These are phyloP conservation scores for Ammodytes dubius DNA, from an alignment of 2,113 vertebrate species.

Conservation along the genomic window DNA sequence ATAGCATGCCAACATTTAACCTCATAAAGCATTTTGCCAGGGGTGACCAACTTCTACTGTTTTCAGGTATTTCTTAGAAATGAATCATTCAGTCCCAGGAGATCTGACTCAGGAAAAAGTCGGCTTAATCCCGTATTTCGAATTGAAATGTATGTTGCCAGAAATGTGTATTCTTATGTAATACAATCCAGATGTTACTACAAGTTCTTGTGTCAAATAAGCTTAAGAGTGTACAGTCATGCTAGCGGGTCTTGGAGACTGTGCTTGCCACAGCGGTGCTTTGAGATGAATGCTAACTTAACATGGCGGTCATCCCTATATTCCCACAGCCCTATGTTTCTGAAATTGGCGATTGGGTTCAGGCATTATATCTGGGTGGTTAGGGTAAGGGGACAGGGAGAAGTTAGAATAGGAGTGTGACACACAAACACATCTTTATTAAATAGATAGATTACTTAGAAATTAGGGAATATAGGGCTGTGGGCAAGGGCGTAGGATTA, in stretches of 20 bases:
- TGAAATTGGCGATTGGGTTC: too few species aligned
- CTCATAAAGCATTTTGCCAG: constrained; percentile 24
- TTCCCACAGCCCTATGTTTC: too few species aligned
- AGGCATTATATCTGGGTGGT: too few species aligned
- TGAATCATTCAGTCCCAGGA: constrained; percentile 17
- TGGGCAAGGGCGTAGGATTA: too few species aligned
- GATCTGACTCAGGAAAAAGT: constrained; percentile 25
- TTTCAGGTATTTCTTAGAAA: constrained; percentile 22
- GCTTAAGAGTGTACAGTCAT: neutral
- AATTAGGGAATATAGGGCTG: too few species aligned
- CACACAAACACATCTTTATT: too few species aligned
- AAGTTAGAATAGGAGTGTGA: too few species aligned
- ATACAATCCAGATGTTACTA: constrained; percentile 44
- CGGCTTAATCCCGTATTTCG: neutral
- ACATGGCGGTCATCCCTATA: too few species aligned
- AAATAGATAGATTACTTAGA: too few species aligned
- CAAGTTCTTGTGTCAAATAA: constrained; percentile 11
- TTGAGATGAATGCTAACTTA: constrained; percentile 8
- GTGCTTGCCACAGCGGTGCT: neutral
- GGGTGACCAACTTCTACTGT: constrained; percentile 5
- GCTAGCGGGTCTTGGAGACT: neutral
- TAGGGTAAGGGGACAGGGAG: too few species aligned
- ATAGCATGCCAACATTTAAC: constrained; percentile 33
- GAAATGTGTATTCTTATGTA: constrained; percentile 22
- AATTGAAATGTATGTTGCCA: constrained; percentile 21